phyloP scores from a whole-genome alignment of 2,113 vertebrate genomes.

The Probosciger aterrimus region DNA sequence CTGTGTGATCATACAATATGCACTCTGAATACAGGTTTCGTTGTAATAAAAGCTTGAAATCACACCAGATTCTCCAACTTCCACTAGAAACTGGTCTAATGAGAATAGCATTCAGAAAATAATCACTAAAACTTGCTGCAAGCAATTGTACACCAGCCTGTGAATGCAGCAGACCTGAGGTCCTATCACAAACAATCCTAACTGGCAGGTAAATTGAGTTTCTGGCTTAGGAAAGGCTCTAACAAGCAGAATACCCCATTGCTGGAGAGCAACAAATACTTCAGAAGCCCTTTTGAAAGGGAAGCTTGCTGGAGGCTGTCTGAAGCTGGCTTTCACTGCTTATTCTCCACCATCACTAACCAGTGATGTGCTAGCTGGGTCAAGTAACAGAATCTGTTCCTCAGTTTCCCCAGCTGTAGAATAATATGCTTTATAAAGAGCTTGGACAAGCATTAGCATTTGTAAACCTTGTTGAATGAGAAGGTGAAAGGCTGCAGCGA shows the following conservation, averaged over 20 bases:
- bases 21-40: not conserved
- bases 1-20: not conserved
- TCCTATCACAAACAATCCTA: not conserved
- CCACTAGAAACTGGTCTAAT: not conserved
- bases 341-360: not conserved
- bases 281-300: not conserved
- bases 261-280: not conserved
- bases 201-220: not conserved
- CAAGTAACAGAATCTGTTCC: not conserved
- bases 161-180: not conserved
- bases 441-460: constrained; percentile 11
- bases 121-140: not conserved
- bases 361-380: not conserved
- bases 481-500: constrained; percentile 36
- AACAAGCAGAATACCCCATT: not conserved
- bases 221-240: not conserved
- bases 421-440: not conserved
- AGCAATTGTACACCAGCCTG: not conserved
- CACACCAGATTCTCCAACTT: not conserved
- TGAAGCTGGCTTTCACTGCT: not conserved
- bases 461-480: not conserved
- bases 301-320: not conserved
- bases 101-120: not conserved
- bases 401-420: constrained; percentile 26
- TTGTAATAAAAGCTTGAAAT: not conserved